phyloP scores from a whole-genome alignment of 30 jellyfish, hydroid and myxozoan genomes.

The Hydra vulgaris region DNA sequence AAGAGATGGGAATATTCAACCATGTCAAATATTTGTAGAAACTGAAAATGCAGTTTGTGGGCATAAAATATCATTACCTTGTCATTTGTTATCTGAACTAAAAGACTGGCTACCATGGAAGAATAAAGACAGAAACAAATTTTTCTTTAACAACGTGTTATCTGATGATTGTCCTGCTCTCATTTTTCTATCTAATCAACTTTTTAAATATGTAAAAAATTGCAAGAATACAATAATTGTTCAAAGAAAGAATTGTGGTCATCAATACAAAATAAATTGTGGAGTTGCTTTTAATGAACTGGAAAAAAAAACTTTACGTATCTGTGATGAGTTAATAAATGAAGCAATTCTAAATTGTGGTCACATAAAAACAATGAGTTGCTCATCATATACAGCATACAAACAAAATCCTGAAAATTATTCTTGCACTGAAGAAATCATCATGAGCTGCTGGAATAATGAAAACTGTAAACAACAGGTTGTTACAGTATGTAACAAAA shows the following conservation, averaged over 20 bases:
- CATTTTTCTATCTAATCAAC: background rate
- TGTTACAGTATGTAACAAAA: background rate
- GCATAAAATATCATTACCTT: background rate
- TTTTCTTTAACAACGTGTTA: background rate
- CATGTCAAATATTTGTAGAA: background rate
- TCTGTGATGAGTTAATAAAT: background rate
- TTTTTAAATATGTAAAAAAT: background rate
- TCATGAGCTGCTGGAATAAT: slow-evolving; percentile 8
- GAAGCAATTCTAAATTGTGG: background rate
- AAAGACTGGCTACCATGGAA: slow-evolving; percentile 10
- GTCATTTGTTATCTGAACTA: background rate
- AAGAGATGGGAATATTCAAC: background rate
- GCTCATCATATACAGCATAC: slow-evolving; percentile 4
- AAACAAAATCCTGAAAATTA: background rate
- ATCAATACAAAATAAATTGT: slow-evolving; percentile 3
- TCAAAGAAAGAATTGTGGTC: background rate
- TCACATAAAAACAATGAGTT: background rate
- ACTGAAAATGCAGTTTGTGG: background rate
- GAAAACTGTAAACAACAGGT: background rate
- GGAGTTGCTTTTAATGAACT: background rate
- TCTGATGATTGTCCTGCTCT: background rate
- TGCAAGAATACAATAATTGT: slow-evolving; percentile 6
- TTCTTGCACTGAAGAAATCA: background rate
- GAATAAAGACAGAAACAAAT: background rate
- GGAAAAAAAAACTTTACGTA: background rate